phyloP scores from a whole-genome alignment of 2,888 invertebrate species.

The Drosophila maculinotata region DNA sequence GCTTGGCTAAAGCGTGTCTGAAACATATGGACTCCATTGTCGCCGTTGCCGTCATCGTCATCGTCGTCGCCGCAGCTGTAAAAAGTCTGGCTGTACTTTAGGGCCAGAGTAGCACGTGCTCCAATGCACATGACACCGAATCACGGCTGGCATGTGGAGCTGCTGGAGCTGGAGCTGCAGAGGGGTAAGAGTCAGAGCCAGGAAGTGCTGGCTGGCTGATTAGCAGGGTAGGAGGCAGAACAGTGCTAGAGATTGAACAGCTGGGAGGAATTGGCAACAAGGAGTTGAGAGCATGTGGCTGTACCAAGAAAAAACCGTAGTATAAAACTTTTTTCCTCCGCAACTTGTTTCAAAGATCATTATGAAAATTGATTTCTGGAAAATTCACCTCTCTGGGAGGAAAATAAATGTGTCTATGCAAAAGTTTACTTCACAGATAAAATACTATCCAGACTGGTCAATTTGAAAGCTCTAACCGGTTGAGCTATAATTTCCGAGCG shows the following conservation, averaged over 20 bases:
- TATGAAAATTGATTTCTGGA: too few species aligned
- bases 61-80: constrained; percentile 63
- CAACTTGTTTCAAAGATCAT: too few species aligned
- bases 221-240: neutral
- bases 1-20: constrained; percentile 82
- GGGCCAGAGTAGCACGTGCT: constrained; percentile 73
- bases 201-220: constrained; percentile 47
- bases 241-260: neutral
- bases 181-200: constrained; percentile 18
- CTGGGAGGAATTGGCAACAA: neutral
- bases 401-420: too few species aligned
- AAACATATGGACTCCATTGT: constrained; percentile 62
- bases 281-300: too few species aligned
- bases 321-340: too few species aligned
- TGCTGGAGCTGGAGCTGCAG: constrained; percentile 1
- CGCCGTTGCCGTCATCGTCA: neutral
- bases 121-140: constrained; percentile 77
- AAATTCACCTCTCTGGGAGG: too few species aligned
- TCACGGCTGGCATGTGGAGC: constrained; percentile 48
- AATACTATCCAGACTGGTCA: too few species aligned
- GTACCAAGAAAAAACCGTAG: too few species aligned
- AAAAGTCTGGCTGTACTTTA: constrained; percentile 64
- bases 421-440: too few species aligned
- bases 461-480: too few species aligned
- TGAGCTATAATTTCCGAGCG: too few species aligned